Evolutionary conservation across 1,140 invertebrate species (phyloP).

Genomic region (Drosophila pruinosa): DNA sequence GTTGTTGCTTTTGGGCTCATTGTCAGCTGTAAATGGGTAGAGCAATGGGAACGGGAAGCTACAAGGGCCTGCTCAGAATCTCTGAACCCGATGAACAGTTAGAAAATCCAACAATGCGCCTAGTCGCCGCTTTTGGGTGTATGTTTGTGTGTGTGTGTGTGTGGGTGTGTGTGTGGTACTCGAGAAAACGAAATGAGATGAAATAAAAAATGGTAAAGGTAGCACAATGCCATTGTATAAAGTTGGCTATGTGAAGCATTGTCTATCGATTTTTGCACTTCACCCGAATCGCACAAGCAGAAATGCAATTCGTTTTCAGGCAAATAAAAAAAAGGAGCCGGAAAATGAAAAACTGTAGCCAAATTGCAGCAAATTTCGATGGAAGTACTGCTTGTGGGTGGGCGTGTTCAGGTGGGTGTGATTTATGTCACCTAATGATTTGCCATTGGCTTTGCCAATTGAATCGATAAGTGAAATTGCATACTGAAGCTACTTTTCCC

Average conservation of each 20-base stretch:
- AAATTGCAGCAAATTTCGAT: conserved; percentile 51
- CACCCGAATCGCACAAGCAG: conserved; percentile 53
- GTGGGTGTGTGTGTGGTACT: conserved; percentile 20
- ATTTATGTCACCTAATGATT: conserved; percentile 70
- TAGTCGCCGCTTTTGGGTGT: not conserved
- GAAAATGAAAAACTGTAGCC: conserved; percentile 25
- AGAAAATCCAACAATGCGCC: conserved; percentile 37
- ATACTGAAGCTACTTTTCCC: not conserved
- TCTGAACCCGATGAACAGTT: conserved; percentile 38
- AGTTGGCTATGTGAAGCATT: conserved; percentile 40
- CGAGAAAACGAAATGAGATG: conserved; percentile 35
- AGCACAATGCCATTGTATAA: conserved; percentile 37
- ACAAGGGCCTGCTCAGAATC: conserved; percentile 41
- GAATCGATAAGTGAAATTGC: conserved; percentile 56
- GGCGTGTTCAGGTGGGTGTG: conserved; percentile 44
- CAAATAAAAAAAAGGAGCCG: not conserved
- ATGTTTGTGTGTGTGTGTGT: not conserved
- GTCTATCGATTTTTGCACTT: conserved; percentile 76
- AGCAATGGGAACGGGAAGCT: conserved; percentile 27
- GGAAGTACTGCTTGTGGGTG: conserved; percentile 34
- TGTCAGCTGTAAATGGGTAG: conserved; percentile 30
- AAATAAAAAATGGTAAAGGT: conserved; percentile 40
- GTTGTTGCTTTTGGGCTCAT: conserved; percentile 15
- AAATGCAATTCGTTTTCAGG: conserved; percentile 74
- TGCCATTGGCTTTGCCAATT: conserved; percentile 15